Evolutionary conservation across 1,140 invertebrate species (phyloP), one percentile per base, ranked within the genome.

Genomic region (Ooceraea biroi): DNA sequence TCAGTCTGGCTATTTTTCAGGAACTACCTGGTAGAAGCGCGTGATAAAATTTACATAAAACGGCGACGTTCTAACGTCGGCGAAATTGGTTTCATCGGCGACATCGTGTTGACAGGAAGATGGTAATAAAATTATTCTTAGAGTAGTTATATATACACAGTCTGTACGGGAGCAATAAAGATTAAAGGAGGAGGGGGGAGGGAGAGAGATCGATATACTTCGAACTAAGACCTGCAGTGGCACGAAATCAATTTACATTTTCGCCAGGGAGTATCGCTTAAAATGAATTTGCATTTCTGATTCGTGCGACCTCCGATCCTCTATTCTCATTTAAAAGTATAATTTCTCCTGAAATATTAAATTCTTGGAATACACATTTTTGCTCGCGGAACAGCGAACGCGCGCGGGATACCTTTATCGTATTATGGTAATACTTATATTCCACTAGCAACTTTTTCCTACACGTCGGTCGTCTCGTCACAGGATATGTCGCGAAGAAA

Each of bases 211-310:
- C 87, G 87, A 87, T 88, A 87, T 80, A 78, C 82, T 82, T 85
- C 83, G 58, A 87, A 85, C 74, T 82, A 85, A 84, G 30, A 57
- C 57, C 83, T 82, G 83, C 65, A 87, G 77, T 83, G 78, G 86
- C 87, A 88, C 86, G 87, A 88, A 88, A 89, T 90, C 82, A 87
- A 90, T 90, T 90, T 90, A 88, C 88, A 89, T 88, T 90, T 85
- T 90, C 82, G 71, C 61, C 55, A 88, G 78, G 61, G 77, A 83
- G 87, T 88, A 90, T 90, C 88, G 85, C 61, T 88, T 83, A 85
- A 88, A 89, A 90, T 89, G 55, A 88, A 90, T 90, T 88, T 90
- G 88, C 89, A 90, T 90, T 85, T 71, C 76, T 85, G 86, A 87
- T 88, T 73, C 84, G 57, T 30, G 82, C 85, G 63, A 83, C 86